Evolutionary conservation across 2,888 invertebrate genomes (phyloP), one percentile per base, ranked within the genome.

Genomic region (Itoplectis maculator): DNA sequence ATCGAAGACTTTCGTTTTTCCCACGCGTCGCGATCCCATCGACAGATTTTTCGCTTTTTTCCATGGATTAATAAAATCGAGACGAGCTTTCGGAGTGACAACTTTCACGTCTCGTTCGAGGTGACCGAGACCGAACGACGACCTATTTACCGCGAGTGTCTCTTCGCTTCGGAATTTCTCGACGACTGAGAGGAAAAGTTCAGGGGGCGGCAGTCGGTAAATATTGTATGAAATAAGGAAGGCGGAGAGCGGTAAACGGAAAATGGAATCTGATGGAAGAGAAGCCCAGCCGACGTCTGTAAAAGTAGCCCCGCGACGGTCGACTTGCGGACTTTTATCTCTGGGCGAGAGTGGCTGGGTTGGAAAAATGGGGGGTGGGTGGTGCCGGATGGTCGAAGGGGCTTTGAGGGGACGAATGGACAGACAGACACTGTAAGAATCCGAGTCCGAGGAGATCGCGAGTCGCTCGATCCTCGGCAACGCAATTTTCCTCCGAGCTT

Each of bases 141-240:
- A n/a, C n/a, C n/a, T n/a, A 18, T 5, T 18, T 20, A 7, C 51
- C 15, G 20, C 13, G 13, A 23, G 54, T 54, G 29, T 9, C 23
- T 54, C 29, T n/a, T 2, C 13, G 2, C 20, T 13, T 54, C 23
- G 20, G 11, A 9, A 13, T 23, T 54, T 29, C 29, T 29, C 13
- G n/a, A 13, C 13, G n/a, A 13, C 13, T 13, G 9, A n/a, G 49
- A 15, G 1, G 18, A 49, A 66, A 66, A 15, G 13, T 66, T 49
- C 7, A 1, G 18, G 29, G 49, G 23, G 9, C 29, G 49, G 29
- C 9, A 35, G 29, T 9, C 13, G 29, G 13, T 61, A 37, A 73
- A 73, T 73, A 73, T 61, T 49, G 7, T n/a, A 63, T 29, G 61
- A 73, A 20, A 35, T 37, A n/a, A 35, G 47, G 15, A 29, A 49